Base-by-base conservation (phyloP, 2,888 invertebrate species). In the Zhuqinia jingwanae region DNA sequence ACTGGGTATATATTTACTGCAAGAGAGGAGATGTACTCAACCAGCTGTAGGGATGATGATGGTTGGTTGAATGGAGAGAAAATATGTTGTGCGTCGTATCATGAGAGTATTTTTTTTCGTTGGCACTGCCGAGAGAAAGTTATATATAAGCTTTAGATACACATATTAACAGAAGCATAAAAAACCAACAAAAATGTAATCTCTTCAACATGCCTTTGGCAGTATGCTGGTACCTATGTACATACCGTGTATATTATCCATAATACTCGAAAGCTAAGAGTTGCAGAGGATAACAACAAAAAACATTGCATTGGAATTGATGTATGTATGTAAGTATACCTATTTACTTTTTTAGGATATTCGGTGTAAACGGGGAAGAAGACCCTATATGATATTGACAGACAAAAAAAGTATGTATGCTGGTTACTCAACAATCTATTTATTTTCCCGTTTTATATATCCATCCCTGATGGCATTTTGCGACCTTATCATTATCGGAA, bases 171-270 rank as follows among this genome's bases (percentile, higher is more conserved):
- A n/a, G 25, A 53, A 53, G 11, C n/a, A 36, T 36, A 36, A 25
- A 50, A 75, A 75, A 50, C 75, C 50, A 75, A 75, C 75, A 75
- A 75, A 75, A 75, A 53, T 75, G 75, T 27, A 53, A 75, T 75
- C 75, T 75, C 45, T 30, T 53, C 36, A 2, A 63, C 15, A 63
- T 30, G 27, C 1, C 13, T 63, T n/a, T n/a, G 15, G 25, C 58
- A 25, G 13, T 58, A 17, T 1, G 53, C 20, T 58, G 25, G 3
- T 60, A 27, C 13, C 13, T 15, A 6, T 63, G 36, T 63, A n/a
- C n/a, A n/a, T 27, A 30, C n/a, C 3, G 60, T 1, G 2, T 27
- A 17, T 56, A 56, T 20, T 60, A 60, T 25, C 58, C 58, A 22
- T 17, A 36, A 15, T 63, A 63, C 2, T 63, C 15, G 50, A 50